phyloP scores from a whole-genome alignment of 2,888 invertebrate genomes.

The Amphipoea oculea region DNA sequence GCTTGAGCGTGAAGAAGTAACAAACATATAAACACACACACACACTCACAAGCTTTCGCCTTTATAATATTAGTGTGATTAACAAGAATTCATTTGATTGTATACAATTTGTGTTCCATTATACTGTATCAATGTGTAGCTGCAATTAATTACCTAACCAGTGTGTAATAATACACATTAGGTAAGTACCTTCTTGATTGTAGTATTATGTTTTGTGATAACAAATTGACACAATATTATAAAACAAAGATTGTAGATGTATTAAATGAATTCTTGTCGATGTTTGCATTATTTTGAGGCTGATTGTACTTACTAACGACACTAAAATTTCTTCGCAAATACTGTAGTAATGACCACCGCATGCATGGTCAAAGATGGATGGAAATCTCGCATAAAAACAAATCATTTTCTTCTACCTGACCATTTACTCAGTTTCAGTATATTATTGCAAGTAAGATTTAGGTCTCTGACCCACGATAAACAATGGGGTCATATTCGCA shows the following conservation, averaged over 20 bases:
- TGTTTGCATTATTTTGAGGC: background rate
- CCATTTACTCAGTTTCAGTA: background rate
- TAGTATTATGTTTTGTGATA: background rate
- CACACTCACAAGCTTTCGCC: no score
- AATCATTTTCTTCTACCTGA: no score
- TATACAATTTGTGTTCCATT: background rate
- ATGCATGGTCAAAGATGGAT: background rate
- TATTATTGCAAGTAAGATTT: background rate
- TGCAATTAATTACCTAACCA: background rate
- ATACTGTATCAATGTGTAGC: background rate
- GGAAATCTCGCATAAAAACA: background rate
- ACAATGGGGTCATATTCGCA: background rate
- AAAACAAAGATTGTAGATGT: background rate
- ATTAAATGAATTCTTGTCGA: background rate
- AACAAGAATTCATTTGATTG: background rate
- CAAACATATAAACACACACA: no score
- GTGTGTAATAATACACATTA: background rate
- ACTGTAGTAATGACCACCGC: background rate
- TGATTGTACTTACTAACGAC: background rate
- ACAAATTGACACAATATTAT: background rate
- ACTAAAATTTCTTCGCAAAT: background rate
- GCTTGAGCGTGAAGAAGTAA: no score
- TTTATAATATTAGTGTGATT: no score
- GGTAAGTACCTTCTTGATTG: no score
- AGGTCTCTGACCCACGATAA: constrained; percentile 13